Conservation (phyloP, 2,888 invertebrate genomes). For the Brachyptera risi region DNA sequence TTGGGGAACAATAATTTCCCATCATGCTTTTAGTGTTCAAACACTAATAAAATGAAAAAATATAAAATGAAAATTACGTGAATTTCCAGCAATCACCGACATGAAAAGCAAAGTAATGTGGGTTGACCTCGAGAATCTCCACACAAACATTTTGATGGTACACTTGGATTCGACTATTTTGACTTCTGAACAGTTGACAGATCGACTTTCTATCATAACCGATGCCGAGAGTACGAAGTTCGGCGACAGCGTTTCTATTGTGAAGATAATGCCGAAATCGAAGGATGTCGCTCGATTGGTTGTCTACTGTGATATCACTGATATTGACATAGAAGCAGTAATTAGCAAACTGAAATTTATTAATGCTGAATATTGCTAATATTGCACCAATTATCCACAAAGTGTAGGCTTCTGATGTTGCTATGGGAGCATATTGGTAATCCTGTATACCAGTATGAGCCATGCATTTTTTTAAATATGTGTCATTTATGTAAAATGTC, state of each 20-base stretch:
- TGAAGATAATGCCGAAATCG: constrained; percentile 59
- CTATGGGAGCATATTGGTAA: too few relatives aligned
- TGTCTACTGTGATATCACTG: constrained; percentile 64
- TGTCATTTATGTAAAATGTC: too few relatives aligned
- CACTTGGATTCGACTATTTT: constrained; percentile 51
- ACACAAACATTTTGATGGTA: constrained; percentile 74
- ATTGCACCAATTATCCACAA: background rate
- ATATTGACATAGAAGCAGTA: constrained; percentile 60
- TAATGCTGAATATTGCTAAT: constrained; percentile 54
- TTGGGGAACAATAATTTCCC: too few relatives aligned
- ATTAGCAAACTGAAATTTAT: constrained; percentile 68
- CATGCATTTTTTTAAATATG: too few relatives aligned
- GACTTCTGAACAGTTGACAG: constrained; percentile 52
- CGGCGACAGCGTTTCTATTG: constrained; percentile 46
- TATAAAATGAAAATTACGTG: background rate
- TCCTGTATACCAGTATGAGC: too few relatives aligned
- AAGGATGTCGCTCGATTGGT: constrained; percentile 62
- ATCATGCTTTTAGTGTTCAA: too few relatives aligned
- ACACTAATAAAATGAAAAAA: too few relatives aligned
- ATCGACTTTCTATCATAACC: constrained; percentile 48
- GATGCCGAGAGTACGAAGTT: constrained; percentile 50
- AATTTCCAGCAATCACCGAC: constrained; percentile 53
- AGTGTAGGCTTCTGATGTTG: too few relatives aligned
- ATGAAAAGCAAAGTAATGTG: constrained; percentile 56
- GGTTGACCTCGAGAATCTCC: constrained; percentile 58